Conservation (phyloP, 2,113 vertebrate genomes). For the Phylloscopus whistleri region DNA sequence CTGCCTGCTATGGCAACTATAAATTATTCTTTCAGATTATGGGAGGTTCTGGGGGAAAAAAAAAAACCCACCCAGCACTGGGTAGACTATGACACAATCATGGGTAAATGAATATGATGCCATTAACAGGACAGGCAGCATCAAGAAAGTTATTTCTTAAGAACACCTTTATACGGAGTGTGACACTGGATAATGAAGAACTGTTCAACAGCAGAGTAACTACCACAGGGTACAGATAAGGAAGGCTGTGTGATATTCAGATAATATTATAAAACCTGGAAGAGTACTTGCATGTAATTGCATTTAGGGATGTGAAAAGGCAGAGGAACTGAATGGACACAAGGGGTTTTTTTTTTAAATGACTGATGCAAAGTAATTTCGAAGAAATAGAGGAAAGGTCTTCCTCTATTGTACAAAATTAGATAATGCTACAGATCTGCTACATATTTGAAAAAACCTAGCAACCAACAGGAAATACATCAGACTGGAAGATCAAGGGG, state of each 20-base stretch:
- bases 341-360: background rate
- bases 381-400: background rate
- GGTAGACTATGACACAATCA: background rate
- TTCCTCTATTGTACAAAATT: background rate
- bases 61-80: background rate
- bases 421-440: background rate
- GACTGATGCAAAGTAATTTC: background rate
- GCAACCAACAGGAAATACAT: background rate
- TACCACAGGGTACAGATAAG: background rate
- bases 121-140: background rate
- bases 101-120: background rate
- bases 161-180: background rate
- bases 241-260: background rate
- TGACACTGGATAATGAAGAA: background rate
- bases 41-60: background rate
- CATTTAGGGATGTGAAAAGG: background rate
- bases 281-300: background rate
- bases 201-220: background rate
- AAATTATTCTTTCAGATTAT: background rate
- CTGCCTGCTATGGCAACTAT: background rate
- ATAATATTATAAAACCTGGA: background rate
- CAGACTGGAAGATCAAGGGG: background rate
- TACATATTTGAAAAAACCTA: background rate
- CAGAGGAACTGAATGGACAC: background rate
- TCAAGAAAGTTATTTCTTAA: background rate